Percentiles rank a stretch among this genome's conserved stretches.
phyloP scores from a whole-genome alignment of 2,797 vertebrate species.

The Leuciscus waleckii region DNA sequence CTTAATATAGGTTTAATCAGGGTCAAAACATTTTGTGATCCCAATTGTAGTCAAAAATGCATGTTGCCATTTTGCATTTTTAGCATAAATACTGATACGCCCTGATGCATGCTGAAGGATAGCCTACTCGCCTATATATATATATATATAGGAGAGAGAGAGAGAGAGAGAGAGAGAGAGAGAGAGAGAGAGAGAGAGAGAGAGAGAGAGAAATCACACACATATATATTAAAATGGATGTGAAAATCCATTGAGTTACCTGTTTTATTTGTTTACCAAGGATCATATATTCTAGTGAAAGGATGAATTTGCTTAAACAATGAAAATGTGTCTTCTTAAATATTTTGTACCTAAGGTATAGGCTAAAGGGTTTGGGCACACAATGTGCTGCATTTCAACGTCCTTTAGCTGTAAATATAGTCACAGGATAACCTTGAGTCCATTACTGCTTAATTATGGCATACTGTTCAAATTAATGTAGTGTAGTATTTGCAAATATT shows the following conservation, averaged over 20 bases:
- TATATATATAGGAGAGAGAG: no score
- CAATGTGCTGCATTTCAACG: background rate
- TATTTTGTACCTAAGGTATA: background rate
- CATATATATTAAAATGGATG: no score
- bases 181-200: no score
- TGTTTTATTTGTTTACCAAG: background rate
- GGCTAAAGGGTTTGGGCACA: background rate
- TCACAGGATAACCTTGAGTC: conserved; percentile 2
- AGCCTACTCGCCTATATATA: background rate
- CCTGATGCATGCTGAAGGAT: background rate
- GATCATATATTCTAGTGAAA: background rate
- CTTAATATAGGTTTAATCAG: background rate
- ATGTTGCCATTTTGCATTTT: background rate
- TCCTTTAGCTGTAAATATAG: background rate
- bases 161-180: no score
- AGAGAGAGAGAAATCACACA: no score
- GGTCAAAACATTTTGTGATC: background rate
- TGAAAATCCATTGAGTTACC: no score
- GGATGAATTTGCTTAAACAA: background rate
- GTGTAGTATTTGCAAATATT: background rate
- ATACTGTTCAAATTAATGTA: background rate
- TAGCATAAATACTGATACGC: background rate
- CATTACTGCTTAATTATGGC: background rate
- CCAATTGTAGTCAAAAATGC: background rate
- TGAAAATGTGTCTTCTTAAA: background rate